These are phyloP conservation scores for Euwallacea similis DNA, from an alignment of 1,140 invertebrate species.

Conservation along the genomic window DNA sequence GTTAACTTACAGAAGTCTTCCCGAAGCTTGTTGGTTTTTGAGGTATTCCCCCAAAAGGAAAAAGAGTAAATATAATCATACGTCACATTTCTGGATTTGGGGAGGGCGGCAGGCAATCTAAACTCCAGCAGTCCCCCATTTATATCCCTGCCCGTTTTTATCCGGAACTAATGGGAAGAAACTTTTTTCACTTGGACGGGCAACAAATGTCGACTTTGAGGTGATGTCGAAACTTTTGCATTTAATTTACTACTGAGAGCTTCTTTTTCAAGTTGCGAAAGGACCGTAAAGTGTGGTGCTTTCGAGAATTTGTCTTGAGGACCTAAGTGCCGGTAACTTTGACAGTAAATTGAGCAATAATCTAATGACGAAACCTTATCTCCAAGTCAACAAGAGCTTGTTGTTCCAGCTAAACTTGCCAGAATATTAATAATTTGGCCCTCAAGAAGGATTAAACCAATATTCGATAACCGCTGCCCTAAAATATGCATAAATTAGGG, in stretches of 20 bases:
- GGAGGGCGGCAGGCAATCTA: neutral
- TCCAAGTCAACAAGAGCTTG: too few relatives aligned
- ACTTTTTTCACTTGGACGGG: constrained; percentile 14
- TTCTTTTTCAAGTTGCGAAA: neutral
- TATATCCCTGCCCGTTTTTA: neutral
- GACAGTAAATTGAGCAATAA: too few relatives aligned
- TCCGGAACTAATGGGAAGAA: constrained; percentile 9
- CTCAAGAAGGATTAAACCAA: too few relatives aligned
- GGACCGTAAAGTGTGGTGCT: neutral
- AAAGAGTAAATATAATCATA: neutral
- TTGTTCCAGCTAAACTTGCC: too few relatives aligned
- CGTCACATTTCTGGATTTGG: neutral
- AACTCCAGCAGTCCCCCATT: neutral
- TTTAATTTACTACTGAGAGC: neutral
- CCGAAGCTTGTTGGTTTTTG: neutral
- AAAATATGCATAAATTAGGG: too few relatives aligned
- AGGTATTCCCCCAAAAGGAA: neutral
- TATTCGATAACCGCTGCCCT: too few relatives aligned
- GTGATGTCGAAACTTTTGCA: constrained; percentile 13
- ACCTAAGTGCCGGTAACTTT: too few relatives aligned
- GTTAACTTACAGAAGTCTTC: too few relatives aligned
- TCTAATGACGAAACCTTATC: too few relatives aligned
- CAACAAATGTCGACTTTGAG: constrained; percentile 13
- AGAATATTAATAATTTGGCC: too few relatives aligned
- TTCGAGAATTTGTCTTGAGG: too few relatives aligned